Conservation (phyloP, 1,140 invertebrate species). For the Thalassaphorura encarpata region DNA sequence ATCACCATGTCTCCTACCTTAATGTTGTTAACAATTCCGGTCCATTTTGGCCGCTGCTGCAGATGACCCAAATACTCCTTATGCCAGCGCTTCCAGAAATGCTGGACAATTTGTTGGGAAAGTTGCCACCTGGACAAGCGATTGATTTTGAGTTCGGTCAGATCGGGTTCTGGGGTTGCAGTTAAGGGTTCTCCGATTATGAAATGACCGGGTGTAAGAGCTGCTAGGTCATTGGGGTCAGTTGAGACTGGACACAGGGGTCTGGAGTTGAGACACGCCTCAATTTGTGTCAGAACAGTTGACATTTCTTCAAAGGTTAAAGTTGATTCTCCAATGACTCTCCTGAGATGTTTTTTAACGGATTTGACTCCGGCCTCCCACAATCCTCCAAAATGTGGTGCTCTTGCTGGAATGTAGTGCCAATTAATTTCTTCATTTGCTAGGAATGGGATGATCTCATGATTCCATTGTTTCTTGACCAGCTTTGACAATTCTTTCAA, state of each 20-base stretch:
- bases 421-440: constrained; percentile 25
- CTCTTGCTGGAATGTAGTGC: constrained; percentile 34
- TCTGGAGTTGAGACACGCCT: constrained; percentile 34
- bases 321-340: constrained; percentile 17
- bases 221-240: constrained; percentile 34
- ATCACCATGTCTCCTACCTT: constrained; percentile 24
- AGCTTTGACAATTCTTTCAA: too few species aligned
- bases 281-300: constrained; percentile 32
- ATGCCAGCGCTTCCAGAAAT: constrained; percentile 5
- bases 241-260: constrained; percentile 28
- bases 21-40: background rate
- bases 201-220: constrained; percentile 30
- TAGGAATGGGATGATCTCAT: too few species aligned
- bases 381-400: constrained; percentile 34
- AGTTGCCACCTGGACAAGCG: constrained; percentile 5
- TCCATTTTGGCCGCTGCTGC: constrained; percentile 3
- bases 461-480: too few species aligned
- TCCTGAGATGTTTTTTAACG: constrained; percentile 33
- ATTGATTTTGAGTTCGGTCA: background rate
- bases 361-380: constrained; percentile 37
- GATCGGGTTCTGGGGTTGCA: constrained; percentile 5
- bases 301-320: constrained; percentile 32
- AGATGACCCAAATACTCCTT: constrained; percentile 1
- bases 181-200: background rate
- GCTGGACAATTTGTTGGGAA: constrained; percentile 6